Evolutionary conservation across 2,113 vertebrate genomes (phyloP).

Genomic region (Callorhinus ursinus): DNA sequence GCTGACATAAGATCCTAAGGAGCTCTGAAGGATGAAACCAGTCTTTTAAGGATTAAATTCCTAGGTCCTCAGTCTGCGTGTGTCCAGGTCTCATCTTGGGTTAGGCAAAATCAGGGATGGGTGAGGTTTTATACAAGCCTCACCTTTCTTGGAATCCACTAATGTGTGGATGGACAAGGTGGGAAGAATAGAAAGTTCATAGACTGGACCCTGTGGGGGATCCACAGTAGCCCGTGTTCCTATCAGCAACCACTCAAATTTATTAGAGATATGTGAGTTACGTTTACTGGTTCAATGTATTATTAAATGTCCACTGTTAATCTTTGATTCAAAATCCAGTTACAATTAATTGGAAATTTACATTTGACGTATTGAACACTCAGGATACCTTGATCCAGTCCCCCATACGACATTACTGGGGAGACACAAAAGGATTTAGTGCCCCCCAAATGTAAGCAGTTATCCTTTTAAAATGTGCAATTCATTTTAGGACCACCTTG

Average conservation of each 20-base stretch:
- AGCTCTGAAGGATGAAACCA: not conserved
- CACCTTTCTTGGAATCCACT: not conserved
- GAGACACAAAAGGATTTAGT: not conserved
- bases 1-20: not conserved
- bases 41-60: not conserved
- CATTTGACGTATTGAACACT: not conserved
- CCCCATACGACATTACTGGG: not conserved
- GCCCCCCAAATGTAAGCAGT: not conserved
- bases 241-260: too few species aligned
- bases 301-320: not conserved
- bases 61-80: not conserved
- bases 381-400: not conserved
- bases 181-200: not conserved
- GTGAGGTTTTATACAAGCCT: not conserved
- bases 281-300: not conserved
- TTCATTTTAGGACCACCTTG: not conserved
- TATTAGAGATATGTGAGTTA: not conserved
- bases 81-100: not conserved
- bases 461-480: not conserved
- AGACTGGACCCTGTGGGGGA: accelerated
- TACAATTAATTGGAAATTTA: not conserved
- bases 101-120: too few species aligned
- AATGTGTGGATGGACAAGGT: not conserved
- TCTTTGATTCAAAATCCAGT: not conserved
- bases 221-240: accelerated